Base-by-base conservation (phyloP, 2,888 invertebrate genomes). In the Epinotia demarniana region DNA sequence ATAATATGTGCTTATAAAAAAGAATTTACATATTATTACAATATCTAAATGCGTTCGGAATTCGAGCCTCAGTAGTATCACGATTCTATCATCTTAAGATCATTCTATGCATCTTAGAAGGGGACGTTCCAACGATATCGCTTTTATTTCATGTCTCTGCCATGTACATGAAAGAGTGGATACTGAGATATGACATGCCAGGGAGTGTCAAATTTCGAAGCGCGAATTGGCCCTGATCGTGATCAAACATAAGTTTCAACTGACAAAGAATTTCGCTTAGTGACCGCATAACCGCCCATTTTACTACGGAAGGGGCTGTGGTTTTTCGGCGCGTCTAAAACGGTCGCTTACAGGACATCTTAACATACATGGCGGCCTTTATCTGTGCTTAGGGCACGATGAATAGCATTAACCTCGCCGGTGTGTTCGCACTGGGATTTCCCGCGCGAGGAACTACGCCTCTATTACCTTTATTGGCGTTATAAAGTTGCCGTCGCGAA, bases 391-490 rank as follows among this genome's bases (percentile, higher is more conserved):
- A 75, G 64, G 73, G 71, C 66, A 74, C 79, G 77, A 80, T 82
- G 81, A 80, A 82, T 82, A 80, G 79, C 81, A 84, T 85, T 85
- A 84, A 81, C 81, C 80, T 77, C 78, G 78, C 79, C 78, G 66
- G 77, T 69, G 77, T 79, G 79, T 81, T 79, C 78, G 79, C 79
- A 71, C 77, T 74, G 79, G 78, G 79, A 82, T 84, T 84, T 84
- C 83, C 81, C 80, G 83, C 82, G 82, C 83, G 84, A 74, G 78
- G 64, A 81, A 81, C 82, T 81, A 81, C 79, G 75, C 78, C 78
- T 79, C 80, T 82, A 84, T 84, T 84, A 85, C 84, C 80, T 84
- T 84, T 85, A 86, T 83, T 81, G 82, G 81, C 72, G 79, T 73
- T 80, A 85, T 86, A 83, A 86, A 83, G 78, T 79, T 76, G 78